phyloP scores from a whole-genome alignment of 2,113 vertebrate genomes.

The Australoheros scitulus region DNA sequence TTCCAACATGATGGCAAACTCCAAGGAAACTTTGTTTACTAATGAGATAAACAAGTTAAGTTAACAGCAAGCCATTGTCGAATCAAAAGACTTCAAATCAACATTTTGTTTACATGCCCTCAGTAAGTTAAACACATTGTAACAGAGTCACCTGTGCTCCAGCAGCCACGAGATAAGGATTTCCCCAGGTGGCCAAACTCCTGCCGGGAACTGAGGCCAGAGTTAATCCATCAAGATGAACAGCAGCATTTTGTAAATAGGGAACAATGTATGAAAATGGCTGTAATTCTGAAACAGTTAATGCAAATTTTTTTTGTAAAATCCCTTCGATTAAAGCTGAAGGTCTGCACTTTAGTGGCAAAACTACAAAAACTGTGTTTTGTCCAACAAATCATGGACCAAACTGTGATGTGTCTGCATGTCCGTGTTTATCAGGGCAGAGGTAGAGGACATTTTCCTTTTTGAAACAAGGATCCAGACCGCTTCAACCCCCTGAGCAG shows the following conservation, averaged over 20 bases:
- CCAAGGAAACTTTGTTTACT: slow-evolving; percentile 6
- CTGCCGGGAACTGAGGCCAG: slow-evolving; percentile 2
- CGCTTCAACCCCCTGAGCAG: neutral
- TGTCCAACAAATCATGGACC: neutral
- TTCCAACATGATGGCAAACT: neutral
- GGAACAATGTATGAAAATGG: neutral
- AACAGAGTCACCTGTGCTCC: slow-evolving; percentile 12
- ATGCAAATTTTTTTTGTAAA: accelerated
- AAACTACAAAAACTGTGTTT: neutral
- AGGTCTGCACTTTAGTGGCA: neutral
- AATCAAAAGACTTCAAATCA: slow-evolving; percentile 22
- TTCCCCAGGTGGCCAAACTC: slow-evolving; percentile 15
- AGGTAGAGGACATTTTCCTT: neutral
- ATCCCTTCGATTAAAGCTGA: neutral
- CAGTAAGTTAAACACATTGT: slow-evolving; percentile 40
- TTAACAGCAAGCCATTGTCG: slow-evolving; percentile 25
- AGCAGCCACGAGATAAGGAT: slow-evolving; percentile 31
- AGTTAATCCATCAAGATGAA: neutral
- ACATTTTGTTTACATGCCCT: slow-evolving; percentile 51
- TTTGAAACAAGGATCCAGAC: neutral
- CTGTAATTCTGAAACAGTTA: neutral
- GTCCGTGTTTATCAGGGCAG: neutral
- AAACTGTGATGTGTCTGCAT: neutral
- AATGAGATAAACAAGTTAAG: slow-evolving; percentile 6
- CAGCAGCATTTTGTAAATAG: neutral